phyloP scores from a whole-genome alignment of 2,888 invertebrate species.

The Leptinotarsa juncta region DNA sequence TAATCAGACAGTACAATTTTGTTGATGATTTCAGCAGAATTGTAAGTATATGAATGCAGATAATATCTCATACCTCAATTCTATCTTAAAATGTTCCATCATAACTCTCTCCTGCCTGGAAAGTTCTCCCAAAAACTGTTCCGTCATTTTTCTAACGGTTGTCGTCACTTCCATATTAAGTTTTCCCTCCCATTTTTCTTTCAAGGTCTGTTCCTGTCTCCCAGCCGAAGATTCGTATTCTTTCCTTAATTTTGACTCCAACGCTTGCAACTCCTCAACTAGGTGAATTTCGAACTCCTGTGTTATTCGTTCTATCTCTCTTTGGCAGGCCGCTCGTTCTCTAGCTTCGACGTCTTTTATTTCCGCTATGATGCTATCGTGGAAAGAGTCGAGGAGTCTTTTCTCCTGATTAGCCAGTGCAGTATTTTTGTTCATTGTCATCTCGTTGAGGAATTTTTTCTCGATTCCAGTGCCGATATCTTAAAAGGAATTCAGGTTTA shows the following conservation, averaged over 20 bases:
- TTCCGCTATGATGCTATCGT: slow-evolving; percentile 46
- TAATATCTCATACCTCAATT: slow-evolving; percentile 51
- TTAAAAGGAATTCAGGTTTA: slow-evolving; percentile 32
- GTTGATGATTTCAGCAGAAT: too few species aligned
- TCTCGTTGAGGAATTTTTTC: slow-evolving; percentile 56
- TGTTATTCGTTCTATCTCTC: slow-evolving; percentile 43
- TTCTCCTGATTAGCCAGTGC: slow-evolving; percentile 56
- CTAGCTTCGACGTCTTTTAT: slow-evolving; percentile 49
- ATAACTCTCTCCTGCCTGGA: slow-evolving; percentile 55
- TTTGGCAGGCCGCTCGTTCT: slow-evolving; percentile 45
- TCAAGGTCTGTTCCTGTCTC: slow-evolving; percentile 33
- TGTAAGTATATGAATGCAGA: too few species aligned
- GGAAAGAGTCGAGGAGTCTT: slow-evolving; percentile 41
- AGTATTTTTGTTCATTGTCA: slow-evolving; percentile 55
- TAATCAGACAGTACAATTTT: too few species aligned
- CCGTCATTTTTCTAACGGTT: slow-evolving; percentile 53
- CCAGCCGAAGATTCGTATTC: slow-evolving; percentile 42
- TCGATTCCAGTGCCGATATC: slow-evolving; percentile 61
- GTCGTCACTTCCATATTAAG: slow-evolving; percentile 53
- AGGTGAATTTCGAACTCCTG: slow-evolving; percentile 44
- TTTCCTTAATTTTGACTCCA: slow-evolving; percentile 41
- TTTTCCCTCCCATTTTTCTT: slow-evolving; percentile 50
- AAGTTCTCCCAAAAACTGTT: slow-evolving; percentile 54
- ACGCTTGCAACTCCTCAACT: slow-evolving; percentile 19
- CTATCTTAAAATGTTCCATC: slow-evolving; percentile 49